Conservation (phyloP, 2,888 invertebrate species). For the Ypsolopha scabrella region DNA sequence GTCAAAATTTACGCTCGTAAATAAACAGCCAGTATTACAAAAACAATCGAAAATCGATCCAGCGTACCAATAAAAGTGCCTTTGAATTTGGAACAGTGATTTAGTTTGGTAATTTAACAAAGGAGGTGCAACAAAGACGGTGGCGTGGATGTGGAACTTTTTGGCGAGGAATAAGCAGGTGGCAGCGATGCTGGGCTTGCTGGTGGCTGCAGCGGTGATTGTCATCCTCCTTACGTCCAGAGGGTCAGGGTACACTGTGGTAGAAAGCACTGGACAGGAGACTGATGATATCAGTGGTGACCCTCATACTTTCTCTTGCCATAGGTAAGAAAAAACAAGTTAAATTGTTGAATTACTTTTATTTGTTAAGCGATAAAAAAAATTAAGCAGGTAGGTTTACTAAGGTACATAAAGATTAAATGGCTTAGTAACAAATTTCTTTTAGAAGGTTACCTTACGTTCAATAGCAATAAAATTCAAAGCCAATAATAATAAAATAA, state of each 20-base stretch:
- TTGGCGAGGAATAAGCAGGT: conserved; percentile 52
- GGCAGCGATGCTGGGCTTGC: conserved; percentile 52
- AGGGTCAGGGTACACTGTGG: conserved; percentile 23
- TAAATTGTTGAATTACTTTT: background rate
- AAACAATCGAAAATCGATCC: background rate
- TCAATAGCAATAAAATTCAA: too few relatives aligned
- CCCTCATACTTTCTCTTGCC: conserved; percentile 41
- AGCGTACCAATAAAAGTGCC: background rate
- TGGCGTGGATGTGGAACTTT: conserved; percentile 54
- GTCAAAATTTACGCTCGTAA: background rate
- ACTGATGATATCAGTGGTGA: conserved; percentile 47
- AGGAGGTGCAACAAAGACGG: background rate
- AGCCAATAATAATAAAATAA: too few relatives aligned
- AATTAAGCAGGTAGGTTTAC: too few relatives aligned
- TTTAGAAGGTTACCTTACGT: too few relatives aligned
- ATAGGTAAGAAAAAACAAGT: conserved; percentile 26
- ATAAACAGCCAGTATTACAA: background rate
- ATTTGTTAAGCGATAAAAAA: too few relatives aligned
- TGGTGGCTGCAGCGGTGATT: conserved; percentile 40
- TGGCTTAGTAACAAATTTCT: too few relatives aligned
- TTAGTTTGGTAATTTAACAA: too few relatives aligned
- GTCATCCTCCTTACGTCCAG: conserved; percentile 41
- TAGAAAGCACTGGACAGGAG: conserved; percentile 27
- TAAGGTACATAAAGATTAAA: too few relatives aligned
- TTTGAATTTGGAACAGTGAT: background rate